These are phyloP conservation scores for Scaptomyza reducta DNA, from an alignment of 2,888 invertebrate species.

Conservation along the genomic window DNA sequence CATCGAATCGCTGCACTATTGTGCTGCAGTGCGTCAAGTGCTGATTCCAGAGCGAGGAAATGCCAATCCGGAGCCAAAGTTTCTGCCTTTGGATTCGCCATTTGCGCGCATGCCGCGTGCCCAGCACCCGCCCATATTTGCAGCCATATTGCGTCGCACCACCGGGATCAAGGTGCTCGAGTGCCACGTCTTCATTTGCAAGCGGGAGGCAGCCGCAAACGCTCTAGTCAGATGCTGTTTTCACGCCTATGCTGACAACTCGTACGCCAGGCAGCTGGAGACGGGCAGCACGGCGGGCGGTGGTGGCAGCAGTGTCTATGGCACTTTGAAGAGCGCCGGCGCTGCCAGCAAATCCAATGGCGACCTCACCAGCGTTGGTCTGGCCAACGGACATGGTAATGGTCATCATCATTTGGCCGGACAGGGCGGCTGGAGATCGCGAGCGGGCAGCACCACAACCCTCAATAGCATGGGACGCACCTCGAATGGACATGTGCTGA, in stretches of 20 bases:
- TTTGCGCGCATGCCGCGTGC: constrained; percentile 96
- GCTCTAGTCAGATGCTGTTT: constrained; percentile 98
- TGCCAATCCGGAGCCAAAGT: constrained; percentile 90
- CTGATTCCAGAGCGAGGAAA: constrained; percentile 88
- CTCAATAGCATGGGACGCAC: constrained; percentile 86
- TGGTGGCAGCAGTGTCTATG: constrained; percentile 85
- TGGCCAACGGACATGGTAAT: constrained; percentile 77
- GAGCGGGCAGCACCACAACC: constrained; percentile 87
- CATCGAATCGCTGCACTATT: constrained; percentile 97
- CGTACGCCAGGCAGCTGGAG: constrained; percentile 93
- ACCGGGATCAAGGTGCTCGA: constrained; percentile 99
- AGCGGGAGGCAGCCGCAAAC: constrained; percentile 97
- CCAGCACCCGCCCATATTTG: constrained; percentile 97
- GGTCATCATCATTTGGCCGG: constrained; percentile 72
- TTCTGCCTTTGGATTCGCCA: constrained; percentile 97
- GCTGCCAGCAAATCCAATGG: constrained; percentile 83
- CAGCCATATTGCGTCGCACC: constrained; percentile 97
- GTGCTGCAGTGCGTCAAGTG: constrained; percentile 96
- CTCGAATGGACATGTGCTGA: constrained; percentile 79
- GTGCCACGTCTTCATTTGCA: constrained; percentile 99
- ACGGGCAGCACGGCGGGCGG: constrained; percentile 85
- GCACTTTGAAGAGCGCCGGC: constrained; percentile 84
- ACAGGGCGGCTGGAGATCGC: constrained; percentile 85
- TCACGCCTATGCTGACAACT: constrained; percentile 98
- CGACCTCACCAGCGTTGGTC: constrained; percentile 79